Percentiles rank a stretch among this genome's conserved stretches.
Conservation (phyloP, 1,140 invertebrate genomes). For the Eurosta solidaginis region DNA sequence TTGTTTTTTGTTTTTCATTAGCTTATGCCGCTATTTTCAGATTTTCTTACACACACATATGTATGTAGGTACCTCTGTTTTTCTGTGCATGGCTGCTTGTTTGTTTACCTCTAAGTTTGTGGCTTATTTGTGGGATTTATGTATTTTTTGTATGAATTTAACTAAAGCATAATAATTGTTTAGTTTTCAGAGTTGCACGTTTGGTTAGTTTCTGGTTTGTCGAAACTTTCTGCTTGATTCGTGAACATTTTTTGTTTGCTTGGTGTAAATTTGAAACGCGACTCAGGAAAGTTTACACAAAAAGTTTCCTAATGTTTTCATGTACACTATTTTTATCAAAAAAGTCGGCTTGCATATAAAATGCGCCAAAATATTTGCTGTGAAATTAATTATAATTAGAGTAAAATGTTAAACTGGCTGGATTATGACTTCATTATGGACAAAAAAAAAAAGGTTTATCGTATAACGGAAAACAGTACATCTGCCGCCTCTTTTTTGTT, state of each 20-base stretch:
- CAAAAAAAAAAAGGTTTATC: too few relatives aligned
- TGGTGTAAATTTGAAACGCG: background rate
- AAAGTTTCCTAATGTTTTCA: background rate
- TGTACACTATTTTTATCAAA: too few relatives aligned
- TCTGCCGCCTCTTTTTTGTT: too few relatives aligned
- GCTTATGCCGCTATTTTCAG: background rate
- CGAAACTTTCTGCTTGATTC: background rate
- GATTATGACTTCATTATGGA: too few relatives aligned
- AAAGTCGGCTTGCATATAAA: too few relatives aligned
- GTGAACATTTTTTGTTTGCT: background rate
- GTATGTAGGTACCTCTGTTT: background rate
- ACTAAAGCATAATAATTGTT: background rate
- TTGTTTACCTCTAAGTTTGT: background rate
- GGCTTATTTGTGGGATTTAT: background rate
- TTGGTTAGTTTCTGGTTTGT: background rate
- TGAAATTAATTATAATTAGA: too few relatives aligned
- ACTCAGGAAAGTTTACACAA: background rate
- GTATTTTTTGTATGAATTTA: conserved; percentile 13
- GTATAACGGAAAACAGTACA: too few relatives aligned
- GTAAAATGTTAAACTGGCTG: too few relatives aligned
- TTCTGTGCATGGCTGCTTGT: background rate
- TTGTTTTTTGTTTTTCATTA: background rate
- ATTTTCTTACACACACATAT: background rate
- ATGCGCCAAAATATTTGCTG: too few relatives aligned
- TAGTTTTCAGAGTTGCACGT: background rate